Conservation (phyloP, 2,888 invertebrate genomes). For the Xanthorhoe designata region DNA sequence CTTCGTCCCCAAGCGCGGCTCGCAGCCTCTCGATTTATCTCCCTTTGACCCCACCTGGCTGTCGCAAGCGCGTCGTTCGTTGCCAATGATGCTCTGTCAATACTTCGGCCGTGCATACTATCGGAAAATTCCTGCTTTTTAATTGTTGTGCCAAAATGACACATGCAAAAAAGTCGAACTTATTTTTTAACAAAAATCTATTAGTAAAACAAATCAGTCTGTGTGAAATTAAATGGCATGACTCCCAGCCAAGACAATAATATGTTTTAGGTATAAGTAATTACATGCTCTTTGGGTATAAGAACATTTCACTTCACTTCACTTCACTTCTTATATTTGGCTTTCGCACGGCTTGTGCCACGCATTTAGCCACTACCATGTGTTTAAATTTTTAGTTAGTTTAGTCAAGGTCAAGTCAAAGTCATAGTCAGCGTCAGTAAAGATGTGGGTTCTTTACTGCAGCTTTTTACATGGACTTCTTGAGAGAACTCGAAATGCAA, state of each 20-base stretch:
- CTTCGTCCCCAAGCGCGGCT: slow-evolving; percentile 61
- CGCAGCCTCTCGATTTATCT: slow-evolving; percentile 82
- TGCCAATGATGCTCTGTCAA: slow-evolving; percentile 84
- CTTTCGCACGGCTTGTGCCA: too few relatives aligned
- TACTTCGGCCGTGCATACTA: slow-evolving; percentile 75
- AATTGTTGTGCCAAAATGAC: slow-evolving; percentile 72
- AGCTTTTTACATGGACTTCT: too few relatives aligned
- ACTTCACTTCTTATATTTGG: too few relatives aligned
- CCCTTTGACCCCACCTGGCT: slow-evolving; percentile 79
- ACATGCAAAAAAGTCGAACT: slow-evolving; percentile 41
- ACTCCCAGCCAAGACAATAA: neutral
- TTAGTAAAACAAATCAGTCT: neutral
- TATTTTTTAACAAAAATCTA: slow-evolving; percentile 14
- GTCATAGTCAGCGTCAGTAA: too few relatives aligned
- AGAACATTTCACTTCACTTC: too few relatives aligned
- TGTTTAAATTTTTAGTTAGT: too few relatives aligned
- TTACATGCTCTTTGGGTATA: too few relatives aligned
- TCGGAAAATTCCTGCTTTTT: slow-evolving; percentile 69
- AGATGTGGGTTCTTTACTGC: too few relatives aligned
- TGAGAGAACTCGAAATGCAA: too few relatives aligned
- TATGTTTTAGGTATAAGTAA: neutral
- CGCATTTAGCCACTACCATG: too few relatives aligned
- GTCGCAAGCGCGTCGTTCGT: slow-evolving; percentile 68
- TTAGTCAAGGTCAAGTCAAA: too few relatives aligned
- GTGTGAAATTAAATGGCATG: neutral